Evolutionary conservation across 2,888 invertebrate species (phyloP), one percentile per base, ranked within the genome.

Genomic region (Limnephilus lunatus): DNA sequence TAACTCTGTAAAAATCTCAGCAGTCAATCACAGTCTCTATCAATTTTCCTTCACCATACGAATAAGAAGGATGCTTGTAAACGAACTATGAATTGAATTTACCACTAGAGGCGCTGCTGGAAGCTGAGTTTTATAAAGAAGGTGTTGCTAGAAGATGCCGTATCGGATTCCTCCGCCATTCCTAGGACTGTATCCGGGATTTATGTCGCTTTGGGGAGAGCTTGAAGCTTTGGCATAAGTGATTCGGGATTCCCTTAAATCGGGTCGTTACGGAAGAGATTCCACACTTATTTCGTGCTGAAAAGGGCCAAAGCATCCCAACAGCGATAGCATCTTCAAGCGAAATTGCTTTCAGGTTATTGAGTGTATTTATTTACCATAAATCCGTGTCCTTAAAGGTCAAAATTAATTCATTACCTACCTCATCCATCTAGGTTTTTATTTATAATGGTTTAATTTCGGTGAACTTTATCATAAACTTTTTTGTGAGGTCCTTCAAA

Each of bases 221-320:
- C 83, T 83, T 35, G 68, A 68, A 68, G 68, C 25, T 9, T 83
- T 83, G 9, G 83, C 35, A 32, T 35, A 83, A 83, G 35, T 83
- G 83, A 83, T 83, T 83, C 35, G 83, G 83, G 83, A 32, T 25
- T 25, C 83, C 83, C 32, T 83, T 83, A 83, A 83, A 83, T 83
- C 35, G 25, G 9, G 68, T n/a, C 68, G 68, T 68, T 68, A 68
- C 68, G 68, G 68, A 68, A 68, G 68, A 68, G 68, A 68, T 68
- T 68, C n/a, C 9, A n/a, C 68, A n/a, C 68, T 68, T 68, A 19
- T 68, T 68, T 9, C 68, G 19, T 9, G 68, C 68, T 68, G 68
- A 53, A 53, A 53, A 53, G n/a, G 68, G 68, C 68, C n/a, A 68
- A 68, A 68, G 68, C 68, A 25, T n/a, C 68, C 68, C 19, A 68